Conservation (phyloP, 2,797 vertebrate genomes). For the Phataginus tricuspis region DNA sequence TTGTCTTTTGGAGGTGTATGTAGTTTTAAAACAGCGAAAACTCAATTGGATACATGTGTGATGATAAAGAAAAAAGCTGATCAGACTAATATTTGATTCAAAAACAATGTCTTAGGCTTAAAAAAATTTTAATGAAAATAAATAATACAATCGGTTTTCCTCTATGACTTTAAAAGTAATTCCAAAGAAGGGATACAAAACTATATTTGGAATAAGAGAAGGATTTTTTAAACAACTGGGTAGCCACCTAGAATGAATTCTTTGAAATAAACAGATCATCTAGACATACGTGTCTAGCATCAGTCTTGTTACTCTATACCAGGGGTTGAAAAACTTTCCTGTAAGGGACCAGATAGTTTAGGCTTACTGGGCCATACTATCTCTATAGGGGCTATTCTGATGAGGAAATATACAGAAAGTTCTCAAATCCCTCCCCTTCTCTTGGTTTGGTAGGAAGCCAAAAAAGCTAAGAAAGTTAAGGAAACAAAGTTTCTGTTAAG, state of each 20-base stretch:
- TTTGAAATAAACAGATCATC: neutral
- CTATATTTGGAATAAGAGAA: neutral
- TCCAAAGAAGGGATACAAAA: slow-evolving; percentile 9
- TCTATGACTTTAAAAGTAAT: neutral
- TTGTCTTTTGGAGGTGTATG: neutral
- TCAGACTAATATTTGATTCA: neutral
- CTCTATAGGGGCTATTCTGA: neutral
- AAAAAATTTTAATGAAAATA: neutral
- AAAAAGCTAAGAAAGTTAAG: no score
- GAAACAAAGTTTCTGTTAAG: no score
- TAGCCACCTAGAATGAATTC: neutral
- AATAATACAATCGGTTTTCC: neutral
- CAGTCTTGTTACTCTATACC: neutral
- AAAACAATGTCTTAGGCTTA: neutral
- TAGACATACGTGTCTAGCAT: neutral
- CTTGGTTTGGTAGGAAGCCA: no score
- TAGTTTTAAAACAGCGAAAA: slow-evolving; percentile 31
- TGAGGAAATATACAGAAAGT: no score
- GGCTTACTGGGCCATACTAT: neutral
- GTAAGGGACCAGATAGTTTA: neutral
- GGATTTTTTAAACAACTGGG: neutral
- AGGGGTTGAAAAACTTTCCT: neutral
- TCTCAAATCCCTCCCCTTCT: no score
- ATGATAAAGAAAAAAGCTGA: neutral
- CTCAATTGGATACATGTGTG: neutral